phyloP scores from a whole-genome alignment of 2,797 vertebrate species.

The Adelosebastes latens region DNA sequence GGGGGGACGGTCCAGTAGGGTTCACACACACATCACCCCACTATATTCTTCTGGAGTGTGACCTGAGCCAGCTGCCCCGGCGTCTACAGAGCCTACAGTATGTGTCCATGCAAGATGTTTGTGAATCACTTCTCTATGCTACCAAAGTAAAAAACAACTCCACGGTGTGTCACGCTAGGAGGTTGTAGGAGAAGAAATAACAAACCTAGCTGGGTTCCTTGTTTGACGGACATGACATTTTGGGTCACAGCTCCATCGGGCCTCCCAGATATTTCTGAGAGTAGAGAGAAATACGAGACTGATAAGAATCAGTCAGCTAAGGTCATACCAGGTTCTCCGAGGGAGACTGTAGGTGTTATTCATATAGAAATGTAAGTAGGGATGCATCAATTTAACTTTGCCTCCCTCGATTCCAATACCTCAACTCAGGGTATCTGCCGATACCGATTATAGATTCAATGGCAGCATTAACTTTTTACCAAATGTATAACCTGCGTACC shows the following conservation, averaged over 20 bases:
- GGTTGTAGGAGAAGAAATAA: conserved; percentile 44
- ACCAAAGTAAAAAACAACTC: conserved; percentile 31
- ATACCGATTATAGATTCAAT: background rate
- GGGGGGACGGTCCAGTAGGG: conserved; percentile 34
- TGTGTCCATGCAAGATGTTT: conserved; percentile 43
- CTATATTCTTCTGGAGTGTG: conserved; percentile 65
- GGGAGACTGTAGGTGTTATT: conserved; percentile 1
- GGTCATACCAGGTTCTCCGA: conserved; percentile 51
- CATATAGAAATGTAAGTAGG: background rate
- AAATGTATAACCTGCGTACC: background rate
- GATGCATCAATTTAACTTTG: background rate
- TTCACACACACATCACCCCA: conserved; percentile 56
- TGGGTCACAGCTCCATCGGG: conserved; percentile 37
- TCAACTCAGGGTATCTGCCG: background rate
- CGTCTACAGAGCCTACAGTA: conserved; percentile 49
- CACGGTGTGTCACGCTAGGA: conserved; percentile 27
- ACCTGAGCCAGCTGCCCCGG: conserved; percentile 45
- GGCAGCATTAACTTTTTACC: background rate
- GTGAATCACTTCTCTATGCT: conserved; percentile 65
- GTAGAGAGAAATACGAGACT: conserved; percentile 53
- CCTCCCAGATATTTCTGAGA: conserved; percentile 49
- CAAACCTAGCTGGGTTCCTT: conserved; percentile 40
- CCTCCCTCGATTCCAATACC: background rate
- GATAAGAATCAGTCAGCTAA: conserved; percentile 65
- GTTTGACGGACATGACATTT: conserved; percentile 53